These are phyloP conservation scores for Psittacula cyanocephala DNA, from an alignment of 2,113 vertebrate species.

Conservation along the genomic window DNA sequence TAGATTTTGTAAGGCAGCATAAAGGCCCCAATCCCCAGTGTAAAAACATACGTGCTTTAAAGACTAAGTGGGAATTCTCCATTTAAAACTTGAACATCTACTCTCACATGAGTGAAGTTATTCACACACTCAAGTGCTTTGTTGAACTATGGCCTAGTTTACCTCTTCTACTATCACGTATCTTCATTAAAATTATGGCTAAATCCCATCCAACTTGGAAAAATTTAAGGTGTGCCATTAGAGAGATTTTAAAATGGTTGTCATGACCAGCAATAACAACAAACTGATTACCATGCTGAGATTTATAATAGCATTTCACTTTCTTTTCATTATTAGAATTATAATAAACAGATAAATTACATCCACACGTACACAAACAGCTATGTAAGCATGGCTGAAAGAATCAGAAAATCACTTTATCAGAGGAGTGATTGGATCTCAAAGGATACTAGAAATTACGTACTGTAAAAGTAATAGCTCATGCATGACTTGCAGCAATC, in stretches of 20 bases:
- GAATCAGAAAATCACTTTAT: slow-evolving; percentile 64
- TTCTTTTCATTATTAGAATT: slow-evolving; percentile 65
- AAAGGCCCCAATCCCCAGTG: not conserved
- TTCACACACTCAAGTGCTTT: not conserved
- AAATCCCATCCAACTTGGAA: slow-evolving; percentile 11
- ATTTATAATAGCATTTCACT: slow-evolving; percentile 60
- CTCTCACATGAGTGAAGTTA: not conserved
- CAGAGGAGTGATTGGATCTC: slow-evolving; percentile 59
- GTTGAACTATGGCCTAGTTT: not conserved
- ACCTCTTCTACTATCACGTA: not conserved
- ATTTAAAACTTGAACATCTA: not conserved
- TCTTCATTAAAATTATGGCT: not conserved
- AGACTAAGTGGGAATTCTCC: not conserved
- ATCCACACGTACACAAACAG: slow-evolving; percentile 50
- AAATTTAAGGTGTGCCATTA: slow-evolving; percentile 5
- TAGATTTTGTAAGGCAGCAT: not conserved
- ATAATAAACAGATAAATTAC: slow-evolving; percentile 73
- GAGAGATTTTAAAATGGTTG: slow-evolving; percentile 30
- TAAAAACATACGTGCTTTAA: not conserved
- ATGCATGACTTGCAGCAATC: slow-evolving; percentile 65
- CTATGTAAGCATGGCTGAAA: slow-evolving; percentile 50
- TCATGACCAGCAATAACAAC: slow-evolving; percentile 58
- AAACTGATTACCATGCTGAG: slow-evolving; percentile 71
- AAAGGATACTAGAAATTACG: slow-evolving; percentile 67
- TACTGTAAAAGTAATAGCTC: slow-evolving; percentile 66